These are phyloP conservation scores for Timema podura DNA, from an alignment of 2,888 invertebrate species.

Conservation along the genomic window DNA sequence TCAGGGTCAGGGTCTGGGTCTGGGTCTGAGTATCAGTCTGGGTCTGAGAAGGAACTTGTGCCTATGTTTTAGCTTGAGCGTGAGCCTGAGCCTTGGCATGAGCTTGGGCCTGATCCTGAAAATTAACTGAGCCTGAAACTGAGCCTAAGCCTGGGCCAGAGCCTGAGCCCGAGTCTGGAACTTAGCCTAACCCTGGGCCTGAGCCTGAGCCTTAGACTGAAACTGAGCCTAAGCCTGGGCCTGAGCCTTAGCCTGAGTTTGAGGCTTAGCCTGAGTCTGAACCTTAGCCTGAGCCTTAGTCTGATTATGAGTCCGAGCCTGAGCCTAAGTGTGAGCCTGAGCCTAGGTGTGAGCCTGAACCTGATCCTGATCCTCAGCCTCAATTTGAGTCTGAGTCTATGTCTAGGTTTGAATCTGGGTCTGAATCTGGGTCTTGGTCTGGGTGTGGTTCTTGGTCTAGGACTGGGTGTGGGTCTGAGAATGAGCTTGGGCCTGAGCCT, in stretches of 20 bases:
- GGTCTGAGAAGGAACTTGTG: constrained; percentile 27
- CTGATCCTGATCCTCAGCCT: constrained; percentile 10
- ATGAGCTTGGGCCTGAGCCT: constrained; percentile 34
- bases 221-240: constrained; percentile 32
- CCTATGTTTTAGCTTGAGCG: constrained; percentile 28
- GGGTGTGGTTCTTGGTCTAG: constrained; percentile 15
- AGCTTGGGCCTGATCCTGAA: constrained; percentile 21
- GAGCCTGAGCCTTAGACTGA: constrained; percentile 33
- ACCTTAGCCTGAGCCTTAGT: constrained; percentile 26
- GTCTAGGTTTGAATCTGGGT: constrained; percentile 29
- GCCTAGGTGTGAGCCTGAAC: background rate
- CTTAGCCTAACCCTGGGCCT: constrained; percentile 30
- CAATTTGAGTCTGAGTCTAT: constrained; percentile 30
- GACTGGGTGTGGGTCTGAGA: constrained; percentile 29
- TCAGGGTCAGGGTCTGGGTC: constrained; percentile 22
- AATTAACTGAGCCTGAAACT: too few species aligned
- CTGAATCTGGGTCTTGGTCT: constrained; percentile 24
- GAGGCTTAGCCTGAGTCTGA: constrained; percentile 10
- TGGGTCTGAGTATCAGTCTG: background rate
- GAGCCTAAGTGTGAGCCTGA: constrained; percentile 21
- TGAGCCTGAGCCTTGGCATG: constrained; percentile 29
- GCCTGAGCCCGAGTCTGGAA: constrained; percentile 31
- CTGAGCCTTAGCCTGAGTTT: constrained; percentile 16
- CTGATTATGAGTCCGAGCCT: constrained; percentile 32
- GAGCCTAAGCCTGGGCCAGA: constrained; percentile 23